phyloP scores from a whole-genome alignment of 2,113 vertebrate species.

The Lepus americanus region DNA sequence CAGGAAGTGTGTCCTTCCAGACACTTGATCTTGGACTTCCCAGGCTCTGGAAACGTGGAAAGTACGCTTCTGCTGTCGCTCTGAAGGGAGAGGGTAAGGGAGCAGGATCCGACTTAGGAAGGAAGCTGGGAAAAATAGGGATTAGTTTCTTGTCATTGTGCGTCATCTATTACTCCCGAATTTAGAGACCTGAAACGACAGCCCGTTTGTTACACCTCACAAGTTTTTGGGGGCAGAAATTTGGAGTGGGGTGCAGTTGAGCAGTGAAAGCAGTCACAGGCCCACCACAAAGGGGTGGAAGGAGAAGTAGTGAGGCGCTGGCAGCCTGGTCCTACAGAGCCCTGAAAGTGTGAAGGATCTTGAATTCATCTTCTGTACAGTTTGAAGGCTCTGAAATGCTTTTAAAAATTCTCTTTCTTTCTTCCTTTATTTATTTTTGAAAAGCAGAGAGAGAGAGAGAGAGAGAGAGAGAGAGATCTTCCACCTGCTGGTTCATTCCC shows the following conservation, averaged over 20 bases:
- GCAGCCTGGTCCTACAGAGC: neutral
- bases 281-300: no score
- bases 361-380: neutral
- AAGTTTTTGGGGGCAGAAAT: neutral
- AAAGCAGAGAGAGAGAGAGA: no score
- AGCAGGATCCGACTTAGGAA: neutral
- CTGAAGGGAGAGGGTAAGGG: neutral
- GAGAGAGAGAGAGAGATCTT: no score
- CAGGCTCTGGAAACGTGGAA: neutral
- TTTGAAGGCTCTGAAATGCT: neutral
- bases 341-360: neutral
- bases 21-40: neutral
- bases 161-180: neutral
- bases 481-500: no score
- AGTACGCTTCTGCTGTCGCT: neutral
- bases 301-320: neutral
- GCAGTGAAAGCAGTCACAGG: neutral
- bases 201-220: neutral
- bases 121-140: neutral
- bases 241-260: neutral
- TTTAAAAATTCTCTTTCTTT: no score
- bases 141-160: neutral
- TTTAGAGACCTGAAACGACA: neutral
- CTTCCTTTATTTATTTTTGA: no score
- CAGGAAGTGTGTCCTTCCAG: neutral